Evolutionary conservation across 2,113 vertebrate genomes (phyloP).

Genomic region (Paradoxurus hermaphroditus): DNA sequence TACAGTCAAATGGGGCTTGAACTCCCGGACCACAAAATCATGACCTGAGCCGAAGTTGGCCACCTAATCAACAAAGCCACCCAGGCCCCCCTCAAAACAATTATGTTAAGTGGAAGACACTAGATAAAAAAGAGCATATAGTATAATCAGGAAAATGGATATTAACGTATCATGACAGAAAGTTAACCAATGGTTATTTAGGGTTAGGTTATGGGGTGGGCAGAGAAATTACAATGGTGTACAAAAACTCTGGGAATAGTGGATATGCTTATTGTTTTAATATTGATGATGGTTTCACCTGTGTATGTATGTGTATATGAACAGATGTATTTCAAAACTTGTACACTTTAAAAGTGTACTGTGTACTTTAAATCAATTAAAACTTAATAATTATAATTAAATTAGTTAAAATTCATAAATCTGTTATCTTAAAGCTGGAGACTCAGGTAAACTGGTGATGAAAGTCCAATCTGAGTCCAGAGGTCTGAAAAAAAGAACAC

Average conservation of each 20-base stretch:
- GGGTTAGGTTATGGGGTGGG: neutral
- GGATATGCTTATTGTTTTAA: neutral
- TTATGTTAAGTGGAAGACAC: neutral
- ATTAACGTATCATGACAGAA: neutral
- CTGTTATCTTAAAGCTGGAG: neutral
- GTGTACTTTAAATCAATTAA: neutral
- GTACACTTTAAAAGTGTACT: neutral
- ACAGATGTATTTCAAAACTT: neutral
- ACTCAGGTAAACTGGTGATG: neutral
- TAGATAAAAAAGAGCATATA: neutral
- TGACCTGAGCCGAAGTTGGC: too few species aligned
- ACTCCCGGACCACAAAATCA: too few species aligned
- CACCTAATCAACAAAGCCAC: too few species aligned
- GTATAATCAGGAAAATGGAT: neutral
- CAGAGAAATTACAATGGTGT: neutral
- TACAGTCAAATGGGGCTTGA: too few species aligned
- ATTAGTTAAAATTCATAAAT: neutral
- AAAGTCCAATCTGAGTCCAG: neutral
- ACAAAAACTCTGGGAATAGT: neutral
- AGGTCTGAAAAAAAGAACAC: neutral
- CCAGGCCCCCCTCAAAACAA: too few species aligned
- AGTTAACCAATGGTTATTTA: neutral
- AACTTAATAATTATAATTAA: neutral
- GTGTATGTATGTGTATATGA: neutral
- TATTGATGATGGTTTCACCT: neutral